Evolutionary conservation across 2,797 vertebrate species (phyloP), one percentile per base, ranked within the genome.

Genomic region (Lophius americanus): DNA sequence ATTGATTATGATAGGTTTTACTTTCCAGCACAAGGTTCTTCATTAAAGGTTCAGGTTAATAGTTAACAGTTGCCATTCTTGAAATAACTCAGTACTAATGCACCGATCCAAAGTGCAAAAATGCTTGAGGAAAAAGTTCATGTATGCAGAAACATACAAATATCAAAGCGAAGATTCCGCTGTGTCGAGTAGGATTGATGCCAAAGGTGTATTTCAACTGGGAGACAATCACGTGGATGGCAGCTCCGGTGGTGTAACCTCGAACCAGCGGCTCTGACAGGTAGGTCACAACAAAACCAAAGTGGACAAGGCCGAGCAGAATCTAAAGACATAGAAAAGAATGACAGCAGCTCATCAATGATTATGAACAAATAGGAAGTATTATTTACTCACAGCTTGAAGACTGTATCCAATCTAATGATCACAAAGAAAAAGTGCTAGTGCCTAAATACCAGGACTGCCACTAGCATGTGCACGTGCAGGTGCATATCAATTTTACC

Each of bases 231-330:
- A 99, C 97, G 0, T 98, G 96, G 74, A 98, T 90, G 73, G 92
- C 90, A 0, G 96, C 93, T 3, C 92, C 96, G 0, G 96, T 97
- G 65, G 96, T 97, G 61, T 98, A 98, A 55, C 94, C 94, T 11
- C 96, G 92, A 52, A 99, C 95, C 77, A 99, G 90, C 0, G 97
- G 96, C 63, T 99, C 97, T 0, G 97, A 98, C 55, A 98, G 92
- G 79, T 98, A 98, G n/a, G 95, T 98, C 84, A 96, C 97, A 83
- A 98, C 95, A 0, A 98, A 98, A 37, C 97, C 97, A 0, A 98
- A 98, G 71, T 93, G 93, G 53, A 97, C 89, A 53, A 98, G 64
- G 5, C 97, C 97, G 10, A 99, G 89, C 10, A 92, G 38, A 62
- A 92, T 82, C 90, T 91, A 33, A 6, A 49, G 0, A 65, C 10